Base-by-base conservation (phyloP, 2,113 vertebrate genomes). In the Naja naja region DNA sequence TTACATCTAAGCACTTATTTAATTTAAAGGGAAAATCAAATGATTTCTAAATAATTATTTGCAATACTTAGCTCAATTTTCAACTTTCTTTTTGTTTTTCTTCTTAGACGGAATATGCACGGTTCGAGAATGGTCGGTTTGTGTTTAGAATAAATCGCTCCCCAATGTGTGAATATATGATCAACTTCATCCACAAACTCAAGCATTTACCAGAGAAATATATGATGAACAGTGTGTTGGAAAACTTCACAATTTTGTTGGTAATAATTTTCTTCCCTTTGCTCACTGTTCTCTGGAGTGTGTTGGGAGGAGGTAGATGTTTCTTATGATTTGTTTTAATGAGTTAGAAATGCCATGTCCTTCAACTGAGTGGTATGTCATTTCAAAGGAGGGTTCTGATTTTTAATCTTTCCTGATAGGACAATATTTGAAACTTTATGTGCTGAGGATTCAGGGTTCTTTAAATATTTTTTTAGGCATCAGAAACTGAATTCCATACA, bases 141-240 rank as follows among this genome's bases (percentile, higher is more conserved):
- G 98, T 99, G 89, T 99, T 99, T 97, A 98, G 99, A 96, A 99
- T 99, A 99, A 99, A 99, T 95, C 98, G 99, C 87, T 99, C 99
- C 81, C 99, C 99, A 0, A 99, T 99, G 99, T 99, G 99, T 98
- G 99, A 99, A 99, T 99, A 99, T 93, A 99, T 99, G 99, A 99
- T 99, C 97, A 99, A 99, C 98, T 99, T 99, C 97, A 99, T 99
- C 97, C 99, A 99, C 98, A 99, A 99, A 96, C 98, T 99, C 95
- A 99, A 99, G 97, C 99, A 99, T 97, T 98, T 99, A 97, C 99
- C 99, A 49, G 99, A 99, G 97, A 99, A 99, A 97, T 99, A 99
- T 96, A 99, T 99, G 99, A 99, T 99, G 99, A 99, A 99, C 98
- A 99, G 99, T 6, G 99, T 99, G 90, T 98, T 99, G 98, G 99